Base-by-base conservation (phyloP, 2,113 vertebrate species). In the Cairina moschata region DNA sequence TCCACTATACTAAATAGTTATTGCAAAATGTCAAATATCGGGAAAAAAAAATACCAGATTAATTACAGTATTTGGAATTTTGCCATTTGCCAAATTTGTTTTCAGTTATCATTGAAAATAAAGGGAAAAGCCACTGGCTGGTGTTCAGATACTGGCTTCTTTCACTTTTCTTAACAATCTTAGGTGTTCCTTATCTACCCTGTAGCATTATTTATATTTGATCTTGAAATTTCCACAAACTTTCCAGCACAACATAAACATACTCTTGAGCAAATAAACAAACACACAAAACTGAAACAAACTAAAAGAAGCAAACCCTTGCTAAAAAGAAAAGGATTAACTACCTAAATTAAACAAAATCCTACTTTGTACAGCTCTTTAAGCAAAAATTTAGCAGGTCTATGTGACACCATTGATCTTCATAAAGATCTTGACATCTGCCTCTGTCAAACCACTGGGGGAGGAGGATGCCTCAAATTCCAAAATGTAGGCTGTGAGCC, bases 21-120 rank as follows among this genome's bases (percentile, higher is more conserved):
- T 75, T 90, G 77, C 32, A 83, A 96, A 96, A 95, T 73, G 16
- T 85, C 59, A 92, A 23, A 15, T 23, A 78, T 73, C 50, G 71
- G 84, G 83, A 81, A 90, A 68, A 46, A 46, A 88, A 81, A 90
- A 69, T 22, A 62, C 20, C 22, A 75, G 32, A 90, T 94, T 52
- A 84, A 92, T 93, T 83, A 81, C n/a, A 17, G 11, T 34, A 31
- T 50, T 80, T 85, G 80, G 34, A 93, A 77, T 69, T 28, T 78
- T 80, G 48, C 44, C 74, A 38, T 83, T 85, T 80, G 25, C 34
- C 58, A 55, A 44, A 42, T 62, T 62, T 80, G 36, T 77, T 90
- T 91, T 71, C 68, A 2, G 1, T 74, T 90, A 48, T 71, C 58
- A 59, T 74, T 55, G 36, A 86, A 95, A 96, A 78, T 38, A 90